Conservation (phyloP, 2,113 vertebrate genomes). For the Eleginops maclovinus region DNA sequence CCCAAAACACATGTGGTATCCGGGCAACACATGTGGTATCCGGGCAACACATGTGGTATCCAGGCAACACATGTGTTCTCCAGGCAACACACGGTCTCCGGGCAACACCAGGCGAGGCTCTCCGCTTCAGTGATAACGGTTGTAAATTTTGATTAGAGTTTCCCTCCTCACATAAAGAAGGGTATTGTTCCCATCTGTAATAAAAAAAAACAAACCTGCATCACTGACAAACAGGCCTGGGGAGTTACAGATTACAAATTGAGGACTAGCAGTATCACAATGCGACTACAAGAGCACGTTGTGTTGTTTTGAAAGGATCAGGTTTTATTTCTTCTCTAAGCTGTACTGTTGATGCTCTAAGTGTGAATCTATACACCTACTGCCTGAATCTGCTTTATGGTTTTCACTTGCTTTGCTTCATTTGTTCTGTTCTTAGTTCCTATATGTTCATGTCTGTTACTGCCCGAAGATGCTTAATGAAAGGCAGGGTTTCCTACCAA, state of each 20-base stretch:
- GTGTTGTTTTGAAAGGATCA: no score
- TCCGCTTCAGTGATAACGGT: not conserved
- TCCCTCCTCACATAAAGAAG: not conserved
- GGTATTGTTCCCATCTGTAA: not conserved
- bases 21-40: conserved; percentile 25
- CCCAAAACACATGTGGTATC: conserved; percentile 19
- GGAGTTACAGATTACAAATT: not conserved
- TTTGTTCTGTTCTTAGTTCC: no score
- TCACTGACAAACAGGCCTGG: not conserved
- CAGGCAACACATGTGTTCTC: conserved; percentile 24
- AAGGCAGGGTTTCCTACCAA: no score
- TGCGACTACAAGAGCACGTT: no score
- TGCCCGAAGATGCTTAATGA: no score
- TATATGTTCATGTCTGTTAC: no score
- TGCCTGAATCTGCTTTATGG: no score
- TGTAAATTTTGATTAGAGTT: conserved; percentile 11
- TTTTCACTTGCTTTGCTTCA: no score
- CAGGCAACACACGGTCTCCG: conserved; percentile 29
- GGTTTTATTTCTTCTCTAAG: no score
- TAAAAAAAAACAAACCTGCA: not conserved
- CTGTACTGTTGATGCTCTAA: no score
- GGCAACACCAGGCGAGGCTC: not conserved
- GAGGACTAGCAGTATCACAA: no score
- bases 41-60: conserved; percentile 25
- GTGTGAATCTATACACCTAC: no score